Evolutionary conservation across 2,797 vertebrate species (phyloP).

Genomic region (Merluccius polli): DNA sequence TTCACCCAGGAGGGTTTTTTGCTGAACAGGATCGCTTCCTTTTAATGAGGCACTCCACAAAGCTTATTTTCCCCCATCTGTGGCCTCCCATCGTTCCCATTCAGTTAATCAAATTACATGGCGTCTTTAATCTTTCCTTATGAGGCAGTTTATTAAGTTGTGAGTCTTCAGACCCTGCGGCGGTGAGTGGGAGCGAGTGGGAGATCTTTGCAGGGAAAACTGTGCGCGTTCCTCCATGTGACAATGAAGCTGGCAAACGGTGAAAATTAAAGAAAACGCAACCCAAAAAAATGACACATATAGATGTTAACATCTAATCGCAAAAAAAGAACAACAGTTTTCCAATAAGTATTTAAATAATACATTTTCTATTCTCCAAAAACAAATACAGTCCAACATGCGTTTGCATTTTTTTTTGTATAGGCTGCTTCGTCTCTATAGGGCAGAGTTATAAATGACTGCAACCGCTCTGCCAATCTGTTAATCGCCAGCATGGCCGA

Average conservation of each 20-base stretch:
- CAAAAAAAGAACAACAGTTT: neutral
- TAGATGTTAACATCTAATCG: neutral
- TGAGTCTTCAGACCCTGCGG: conserved; percentile 65
- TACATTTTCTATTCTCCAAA: neutral
- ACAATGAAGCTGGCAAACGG: neutral
- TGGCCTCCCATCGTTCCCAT: conserved; percentile 59
- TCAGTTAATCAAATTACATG: conserved; percentile 73
- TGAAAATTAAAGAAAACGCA: too few species aligned
- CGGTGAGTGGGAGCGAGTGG: conserved; percentile 66
- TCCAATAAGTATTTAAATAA: neutral
- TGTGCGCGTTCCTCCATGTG: neutral
- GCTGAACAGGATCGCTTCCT: conserved; percentile 27
- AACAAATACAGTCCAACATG: neutral
- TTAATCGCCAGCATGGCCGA: conserved; percentile 63
- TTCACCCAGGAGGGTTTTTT: conserved; percentile 66
- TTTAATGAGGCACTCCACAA: conserved; percentile 74
- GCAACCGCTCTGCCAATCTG: conserved; percentile 65
- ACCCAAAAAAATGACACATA: neutral
- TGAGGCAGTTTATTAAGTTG: conserved; percentile 71
- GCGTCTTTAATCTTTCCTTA: conserved; percentile 73
- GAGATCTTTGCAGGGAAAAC: conserved; percentile 48
- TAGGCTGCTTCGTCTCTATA: conserved; percentile 34
- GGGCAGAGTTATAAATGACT: conserved; percentile 65
- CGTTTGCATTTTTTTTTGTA: neutral
- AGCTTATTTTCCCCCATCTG: conserved; percentile 76